phyloP scores from a whole-genome alignment of 1,140 invertebrate genomes.

The Neuroterus valhalla region DNA sequence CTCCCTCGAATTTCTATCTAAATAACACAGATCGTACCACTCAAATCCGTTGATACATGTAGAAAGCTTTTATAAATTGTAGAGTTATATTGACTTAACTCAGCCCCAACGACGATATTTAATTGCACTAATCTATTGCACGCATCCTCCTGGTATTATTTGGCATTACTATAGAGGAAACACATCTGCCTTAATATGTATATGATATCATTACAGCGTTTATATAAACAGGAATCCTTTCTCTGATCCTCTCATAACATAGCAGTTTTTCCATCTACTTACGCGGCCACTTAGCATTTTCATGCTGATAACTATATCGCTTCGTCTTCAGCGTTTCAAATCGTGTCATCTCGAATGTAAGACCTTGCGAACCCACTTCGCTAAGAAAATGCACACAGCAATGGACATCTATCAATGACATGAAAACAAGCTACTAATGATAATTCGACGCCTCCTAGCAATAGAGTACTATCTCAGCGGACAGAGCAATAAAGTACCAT shows the following conservation, averaged over 20 bases:
- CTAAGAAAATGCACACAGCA: too few species aligned
- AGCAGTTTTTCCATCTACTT: slow-evolving; percentile 30
- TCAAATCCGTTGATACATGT: neutral
- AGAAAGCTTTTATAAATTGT: slow-evolving; percentile 24
- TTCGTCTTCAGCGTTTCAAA: neutral
- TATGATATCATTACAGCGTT: slow-evolving; percentile 4
- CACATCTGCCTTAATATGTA: slow-evolving; percentile 2
- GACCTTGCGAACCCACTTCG: neutral
- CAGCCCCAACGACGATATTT: slow-evolving; percentile 9
- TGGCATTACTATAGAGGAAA: slow-evolving; percentile 28
- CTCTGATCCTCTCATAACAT: slow-evolving; percentile 23
- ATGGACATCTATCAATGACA: too few species aligned
- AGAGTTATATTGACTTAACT: slow-evolving; percentile 10
- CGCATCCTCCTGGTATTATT: slow-evolving; percentile 29
- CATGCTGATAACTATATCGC: slow-evolving; percentile 31
- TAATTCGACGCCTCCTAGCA: too few species aligned
- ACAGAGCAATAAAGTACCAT: too few species aligned
- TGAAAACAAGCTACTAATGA: too few species aligned
- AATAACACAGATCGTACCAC: slow-evolving; percentile 17
- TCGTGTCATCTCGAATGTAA: neutral
- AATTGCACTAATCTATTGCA: slow-evolving; percentile 32
- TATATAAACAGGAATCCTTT: slow-evolving; percentile 30
- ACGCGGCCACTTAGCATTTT: slow-evolving; percentile 41
- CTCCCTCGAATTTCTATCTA: slow-evolving; percentile 11
- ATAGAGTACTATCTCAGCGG: too few species aligned